Evolutionary conservation across 2,797 vertebrate species (phyloP).

Genomic region (Lates japonicus): DNA sequence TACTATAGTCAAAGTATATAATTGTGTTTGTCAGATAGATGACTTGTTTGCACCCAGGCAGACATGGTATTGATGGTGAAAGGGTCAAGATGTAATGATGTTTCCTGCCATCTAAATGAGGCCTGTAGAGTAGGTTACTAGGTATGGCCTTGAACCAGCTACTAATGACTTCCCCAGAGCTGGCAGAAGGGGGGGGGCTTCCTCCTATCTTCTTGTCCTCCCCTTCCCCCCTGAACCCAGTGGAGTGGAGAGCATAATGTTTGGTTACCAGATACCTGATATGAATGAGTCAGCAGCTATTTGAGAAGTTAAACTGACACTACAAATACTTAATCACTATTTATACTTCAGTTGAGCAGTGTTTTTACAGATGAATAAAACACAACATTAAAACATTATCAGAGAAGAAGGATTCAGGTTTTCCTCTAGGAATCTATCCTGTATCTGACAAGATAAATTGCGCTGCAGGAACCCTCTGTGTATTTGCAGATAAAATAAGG

Average conservation of each 20-base stretch:
- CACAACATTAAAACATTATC: conserved; percentile 2
- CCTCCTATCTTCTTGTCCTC: conserved; percentile 2
- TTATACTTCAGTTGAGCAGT: background rate
- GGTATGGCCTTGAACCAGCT: conserved; percentile 33
- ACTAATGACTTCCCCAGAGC: conserved; percentile 78
- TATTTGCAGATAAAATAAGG: conserved; percentile 26
- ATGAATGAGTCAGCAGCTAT: conserved; percentile 9
- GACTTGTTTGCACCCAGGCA: conserved; percentile 13
- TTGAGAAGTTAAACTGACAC: conserved; percentile 22
- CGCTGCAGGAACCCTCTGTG: conserved; percentile 23
- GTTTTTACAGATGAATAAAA: conserved; percentile 3
- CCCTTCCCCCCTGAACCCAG: conserved; percentile 25
- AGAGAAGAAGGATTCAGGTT: background rate
- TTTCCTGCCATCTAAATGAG: conserved; percentile 55
- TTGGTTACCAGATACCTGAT: conserved; percentile 20
- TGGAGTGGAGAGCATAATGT: conserved; percentile 1
- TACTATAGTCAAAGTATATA: background rate
- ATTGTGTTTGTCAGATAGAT: conserved; percentile 24
- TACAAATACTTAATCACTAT: background rate
- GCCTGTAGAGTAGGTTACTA: conserved; percentile 37
- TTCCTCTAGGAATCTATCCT: conserved; percentile 8
- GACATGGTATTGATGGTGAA: conserved; percentile 21
- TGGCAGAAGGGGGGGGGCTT: conserved; percentile 21
- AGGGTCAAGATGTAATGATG: conserved; percentile 38
- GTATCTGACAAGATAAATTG: conserved; percentile 48